Conservation (phyloP, 2,113 vertebrate genomes). For the Bucco capensis region DNA sequence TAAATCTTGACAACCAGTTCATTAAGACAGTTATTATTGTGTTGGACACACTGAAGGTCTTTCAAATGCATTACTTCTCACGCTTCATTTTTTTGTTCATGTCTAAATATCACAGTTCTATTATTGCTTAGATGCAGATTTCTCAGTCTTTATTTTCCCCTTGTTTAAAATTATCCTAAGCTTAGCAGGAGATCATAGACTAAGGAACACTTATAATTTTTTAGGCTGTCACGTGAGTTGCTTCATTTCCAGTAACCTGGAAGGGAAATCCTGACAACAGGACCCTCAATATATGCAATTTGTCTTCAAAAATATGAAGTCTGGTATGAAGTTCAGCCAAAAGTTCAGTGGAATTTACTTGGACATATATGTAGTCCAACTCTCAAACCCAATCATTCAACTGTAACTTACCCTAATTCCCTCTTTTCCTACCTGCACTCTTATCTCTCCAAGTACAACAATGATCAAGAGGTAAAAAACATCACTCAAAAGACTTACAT, state of each 20-base stretch:
- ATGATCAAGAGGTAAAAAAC: background rate
- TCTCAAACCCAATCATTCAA: background rate
- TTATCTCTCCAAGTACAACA: background rate
- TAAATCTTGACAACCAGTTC: background rate
- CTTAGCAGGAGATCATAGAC: background rate
- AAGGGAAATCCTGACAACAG: background rate
- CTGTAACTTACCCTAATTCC: background rate
- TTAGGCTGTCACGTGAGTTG: background rate
- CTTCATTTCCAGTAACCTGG: background rate
- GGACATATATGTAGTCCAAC: background rate
- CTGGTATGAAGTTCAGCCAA: background rate
- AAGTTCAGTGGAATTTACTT: background rate
- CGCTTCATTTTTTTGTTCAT: background rate
- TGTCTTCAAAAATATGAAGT: background rate
- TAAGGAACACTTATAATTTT: background rate
- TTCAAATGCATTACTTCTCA: background rate
- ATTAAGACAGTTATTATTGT: slow-evolving; percentile 5
- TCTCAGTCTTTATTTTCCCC: background rate
- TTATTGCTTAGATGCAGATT: background rate
- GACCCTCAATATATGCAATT: background rate
- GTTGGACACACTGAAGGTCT: background rate
- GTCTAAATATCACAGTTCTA: background rate
- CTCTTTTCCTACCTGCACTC: background rate
- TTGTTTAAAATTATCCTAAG: background rate
- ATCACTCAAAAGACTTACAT: slow-evolving; percentile 81